Percentiles rank a stretch among this genome's conserved stretches.
Conservation (phyloP, 64 coral and sea anemone genomes). For the Acropora tenuis region DNA sequence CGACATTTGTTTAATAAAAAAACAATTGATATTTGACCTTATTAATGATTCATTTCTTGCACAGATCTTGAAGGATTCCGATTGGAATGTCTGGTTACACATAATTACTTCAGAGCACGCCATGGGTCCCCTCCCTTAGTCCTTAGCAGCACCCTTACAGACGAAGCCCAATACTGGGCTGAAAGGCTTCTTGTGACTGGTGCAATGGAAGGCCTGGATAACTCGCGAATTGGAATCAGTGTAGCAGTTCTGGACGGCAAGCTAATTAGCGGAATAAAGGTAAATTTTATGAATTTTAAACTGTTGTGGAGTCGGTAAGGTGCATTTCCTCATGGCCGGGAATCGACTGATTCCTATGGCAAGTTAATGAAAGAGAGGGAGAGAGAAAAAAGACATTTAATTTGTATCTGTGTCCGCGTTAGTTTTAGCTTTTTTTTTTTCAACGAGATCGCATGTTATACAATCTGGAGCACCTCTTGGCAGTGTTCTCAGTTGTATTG, state of each 20-base stretch:
- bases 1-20: neutral
- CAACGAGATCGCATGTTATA: too few species aligned
- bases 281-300: neutral
- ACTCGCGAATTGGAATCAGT: slow-evolving; percentile 85
- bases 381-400: too few species aligned
- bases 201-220: slow-evolving; percentile 75
- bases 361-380: too few species aligned
- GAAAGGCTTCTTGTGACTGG: slow-evolving; percentile 91
- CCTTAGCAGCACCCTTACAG: slow-evolving; percentile 62
- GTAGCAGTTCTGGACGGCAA: slow-evolving; percentile 70
- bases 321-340: too few species aligned
- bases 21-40: neutral
- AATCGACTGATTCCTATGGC: too few species aligned
- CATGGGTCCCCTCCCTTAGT: slow-evolving; percentile 85
- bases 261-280: slow-evolving; percentile 82
- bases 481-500: too few species aligned
- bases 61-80: slow-evolving; percentile 92
- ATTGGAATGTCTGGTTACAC: slow-evolving; percentile 84
- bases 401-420: too few species aligned
- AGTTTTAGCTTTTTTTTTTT: too few species aligned
- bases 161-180: slow-evolving; percentile 96
- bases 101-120: slow-evolving; percentile 91
- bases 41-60: neutral
- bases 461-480: too few species aligned
- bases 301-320: too few species aligned